A percentile compares a stretch with the other conserved stretches of the same genome.
phyloP scores from a whole-genome alignment of 2,797 vertebrate genomes.

The Melanotaenia parkinsoni region DNA sequence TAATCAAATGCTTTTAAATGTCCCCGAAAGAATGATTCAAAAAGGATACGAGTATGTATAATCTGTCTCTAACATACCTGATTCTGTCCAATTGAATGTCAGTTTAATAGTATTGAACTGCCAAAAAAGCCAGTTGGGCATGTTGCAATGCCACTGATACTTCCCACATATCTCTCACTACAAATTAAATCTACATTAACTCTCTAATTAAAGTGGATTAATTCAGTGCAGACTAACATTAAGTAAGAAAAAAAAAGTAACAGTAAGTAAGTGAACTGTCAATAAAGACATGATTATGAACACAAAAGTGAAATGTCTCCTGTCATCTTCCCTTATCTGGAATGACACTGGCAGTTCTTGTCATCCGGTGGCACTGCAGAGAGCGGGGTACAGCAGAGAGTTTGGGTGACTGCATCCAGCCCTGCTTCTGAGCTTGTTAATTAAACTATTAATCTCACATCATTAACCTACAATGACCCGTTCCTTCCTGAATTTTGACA shows the following conservation, averaged over 20 bases:
- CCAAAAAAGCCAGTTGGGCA: slow-evolving; percentile 1
- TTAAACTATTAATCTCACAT: slow-evolving; percentile 85
- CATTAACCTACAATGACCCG: slow-evolving; percentile 78
- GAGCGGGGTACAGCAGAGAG: slow-evolving; percentile 61
- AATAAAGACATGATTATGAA: slow-evolving; percentile 29
- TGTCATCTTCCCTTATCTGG: slow-evolving; percentile 57
- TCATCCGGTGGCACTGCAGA: slow-evolving; percentile 53
- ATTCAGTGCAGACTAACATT: slow-evolving; percentile 14
- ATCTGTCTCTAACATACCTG: not conserved
- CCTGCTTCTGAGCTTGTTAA: slow-evolving; percentile 71
- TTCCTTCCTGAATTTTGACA: slow-evolving; percentile 66
- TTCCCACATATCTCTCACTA: not conserved
- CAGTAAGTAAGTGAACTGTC: slow-evolving; percentile 14
- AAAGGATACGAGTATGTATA: slow-evolving; percentile 12
- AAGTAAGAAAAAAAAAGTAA: slow-evolving; percentile 1
- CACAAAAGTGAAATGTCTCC: slow-evolving; percentile 40
- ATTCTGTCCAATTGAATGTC: slow-evolving; percentile 5
- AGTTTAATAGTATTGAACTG: not conserved
- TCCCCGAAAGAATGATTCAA: slow-evolving; percentile 38
- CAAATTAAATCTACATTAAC: slow-evolving; percentile 21
- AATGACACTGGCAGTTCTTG: slow-evolving; percentile 66
- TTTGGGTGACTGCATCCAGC: slow-evolving; percentile 73
- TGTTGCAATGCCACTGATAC: not conserved
- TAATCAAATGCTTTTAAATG: slow-evolving; percentile 48
- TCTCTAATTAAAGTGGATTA: not conserved